Base-by-base conservation (phyloP, 2,113 vertebrate genomes). In the Paracanthobrama guichenoti region DNA sequence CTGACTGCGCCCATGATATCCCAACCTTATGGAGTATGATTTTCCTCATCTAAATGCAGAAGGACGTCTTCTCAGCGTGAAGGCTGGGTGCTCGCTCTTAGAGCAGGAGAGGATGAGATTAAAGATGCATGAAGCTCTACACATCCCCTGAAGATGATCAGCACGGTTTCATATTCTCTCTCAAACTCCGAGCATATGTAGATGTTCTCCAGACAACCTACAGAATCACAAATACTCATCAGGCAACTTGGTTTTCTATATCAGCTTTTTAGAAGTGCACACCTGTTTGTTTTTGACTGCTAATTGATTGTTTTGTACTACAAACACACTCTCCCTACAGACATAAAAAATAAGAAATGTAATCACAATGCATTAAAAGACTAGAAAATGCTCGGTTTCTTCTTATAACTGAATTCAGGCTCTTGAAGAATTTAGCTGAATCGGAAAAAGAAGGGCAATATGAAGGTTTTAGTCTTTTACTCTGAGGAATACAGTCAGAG, bases 111-210 rank as follows among this genome's bases (percentile, higher is more conserved):
- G 31, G 31, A 48, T 72, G 48, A 71, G 28, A 82, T 82, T 71
- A 82, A 82, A 82, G 64, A 82, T 82, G 80, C 28, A 82, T 82
- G 80, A 82, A 82, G 64, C 80, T 24, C 64, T 42, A 42, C 66
- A 57, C 66, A 72, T 82, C 31, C 62, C 26, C 66, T 35, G 48
- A 57, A 57, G 80, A 55, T 71, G 28, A 71, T 82, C 62, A 81
- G 44, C 46, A 69, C 0, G 66, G 14, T 72, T 59, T 67, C 69
- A 60, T 46, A 69, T 82, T 82, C 80, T 82, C 79, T 48, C 46
- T 12, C 64, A 71, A 69, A 39, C 44, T 48, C 44, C 3, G 6
- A 81, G 28, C 28, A 18, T 57, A 42, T 82, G 64, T n/a, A 82
- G 80, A 82, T 39, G 20, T 71, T 82, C 46, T 57, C 12, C 44